Percentiles rank a stretch among this genome's conserved stretches.
These are phyloP conservation scores for Aplidium turbinatum DNA, from an alignment of 23 tunicate genomes.

Conservation along the genomic window DNA sequence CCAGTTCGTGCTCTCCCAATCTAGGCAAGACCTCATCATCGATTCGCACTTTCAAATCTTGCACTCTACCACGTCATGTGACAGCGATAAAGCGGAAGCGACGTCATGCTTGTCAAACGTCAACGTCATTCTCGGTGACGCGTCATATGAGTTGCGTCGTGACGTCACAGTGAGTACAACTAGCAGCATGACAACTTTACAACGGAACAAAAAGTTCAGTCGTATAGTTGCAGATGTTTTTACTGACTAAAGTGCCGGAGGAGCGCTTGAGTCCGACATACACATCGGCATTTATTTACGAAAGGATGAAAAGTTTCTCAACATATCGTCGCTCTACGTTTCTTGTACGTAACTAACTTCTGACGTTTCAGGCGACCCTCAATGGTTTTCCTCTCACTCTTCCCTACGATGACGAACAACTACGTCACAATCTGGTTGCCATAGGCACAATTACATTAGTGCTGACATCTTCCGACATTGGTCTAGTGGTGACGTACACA, in stretches of 20 bases:
- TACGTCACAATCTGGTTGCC: constrained; percentile 1
- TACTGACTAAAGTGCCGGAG: too few relatives aligned
- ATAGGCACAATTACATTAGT: constrained; percentile 28
- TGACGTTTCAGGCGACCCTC: constrained; percentile 27
- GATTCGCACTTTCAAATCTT: not conserved
- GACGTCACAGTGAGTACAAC: constrained; percentile 31
- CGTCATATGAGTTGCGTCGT: constrained; percentile 3
- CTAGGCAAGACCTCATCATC: not conserved
- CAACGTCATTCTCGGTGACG: constrained; percentile 8
- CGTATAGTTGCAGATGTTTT: too few relatives aligned
- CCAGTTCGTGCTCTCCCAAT: constrained; percentile 21
- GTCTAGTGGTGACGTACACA: constrained; percentile 39
- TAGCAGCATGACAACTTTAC: too few relatives aligned
- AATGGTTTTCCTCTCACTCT: constrained; percentile 7
- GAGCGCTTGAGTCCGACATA: too few relatives aligned
- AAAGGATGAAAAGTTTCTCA: too few relatives aligned
- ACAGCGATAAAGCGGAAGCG: constrained; percentile 8
- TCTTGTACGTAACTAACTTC: not conserved
- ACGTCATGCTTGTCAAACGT: constrained; percentile 25
- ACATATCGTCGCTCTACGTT: too few relatives aligned
- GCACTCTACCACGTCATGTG: constrained; percentile 29
- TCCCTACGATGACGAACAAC: constrained; percentile 26
- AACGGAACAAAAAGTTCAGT: too few relatives aligned
- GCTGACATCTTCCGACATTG: constrained; percentile 29
- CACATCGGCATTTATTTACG: too few relatives aligned